phyloP scores from a whole-genome alignment of 2,113 vertebrate genomes.

The Crotalus tigris region DNA sequence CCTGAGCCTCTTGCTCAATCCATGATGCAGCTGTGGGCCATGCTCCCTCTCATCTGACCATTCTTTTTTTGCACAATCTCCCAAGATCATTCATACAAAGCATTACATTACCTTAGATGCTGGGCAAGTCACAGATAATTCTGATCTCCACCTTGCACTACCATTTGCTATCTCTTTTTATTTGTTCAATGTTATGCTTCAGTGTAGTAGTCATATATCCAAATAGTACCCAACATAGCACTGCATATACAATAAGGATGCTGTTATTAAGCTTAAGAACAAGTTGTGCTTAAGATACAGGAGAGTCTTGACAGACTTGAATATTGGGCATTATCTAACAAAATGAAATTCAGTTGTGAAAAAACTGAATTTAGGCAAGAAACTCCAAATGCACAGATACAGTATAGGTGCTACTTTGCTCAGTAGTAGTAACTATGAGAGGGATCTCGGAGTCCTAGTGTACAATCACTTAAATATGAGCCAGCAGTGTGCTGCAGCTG shows the following conservation, averaged over 20 bases:
- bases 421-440: too few relatives aligned
- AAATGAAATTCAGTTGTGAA: too few relatives aligned
- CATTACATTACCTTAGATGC: not conserved
- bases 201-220: not conserved
- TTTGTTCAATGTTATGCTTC: not conserved
- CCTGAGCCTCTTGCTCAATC: not conserved
- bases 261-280: too few relatives aligned
- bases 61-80: not conserved
- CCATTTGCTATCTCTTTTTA: not conserved
- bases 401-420: too few relatives aligned
- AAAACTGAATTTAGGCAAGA: too few relatives aligned
- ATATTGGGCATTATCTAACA: too few relatives aligned
- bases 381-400: too few relatives aligned
- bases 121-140: not conserved
- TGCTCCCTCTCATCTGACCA: not conserved
- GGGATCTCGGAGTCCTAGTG: too few relatives aligned
- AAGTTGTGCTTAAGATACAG: too few relatives aligned
- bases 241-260: not conserved
- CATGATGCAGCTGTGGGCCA: not conserved
- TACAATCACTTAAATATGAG: too few relatives aligned
- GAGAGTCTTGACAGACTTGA: too few relatives aligned
- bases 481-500: too few relatives aligned
- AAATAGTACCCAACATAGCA: not conserved
- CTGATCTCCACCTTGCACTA: not conserved
- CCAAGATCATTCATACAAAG: not conserved